phyloP scores from a whole-genome alignment of 2,113 vertebrate species.

The Chaetura pelagica region DNA sequence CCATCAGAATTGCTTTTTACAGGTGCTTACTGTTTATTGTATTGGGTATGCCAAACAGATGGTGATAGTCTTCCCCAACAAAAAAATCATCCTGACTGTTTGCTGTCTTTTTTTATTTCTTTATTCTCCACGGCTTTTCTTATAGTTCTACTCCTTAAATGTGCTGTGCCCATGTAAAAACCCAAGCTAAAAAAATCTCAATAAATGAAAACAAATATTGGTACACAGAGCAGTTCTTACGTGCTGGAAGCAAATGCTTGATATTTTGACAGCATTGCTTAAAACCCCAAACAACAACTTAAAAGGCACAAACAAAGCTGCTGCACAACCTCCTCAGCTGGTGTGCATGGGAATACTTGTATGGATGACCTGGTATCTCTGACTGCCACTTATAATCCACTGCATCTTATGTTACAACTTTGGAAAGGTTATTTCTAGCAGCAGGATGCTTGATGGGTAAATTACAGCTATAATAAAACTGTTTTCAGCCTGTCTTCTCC shows the following conservation, averaged over 20 bases:
- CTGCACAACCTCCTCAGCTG: not conserved
- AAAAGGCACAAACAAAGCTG: not conserved
- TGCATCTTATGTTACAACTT: not conserved
- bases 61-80: not conserved
- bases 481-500: not conserved
- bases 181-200: conserved; percentile 57
- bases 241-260: conserved; percentile 35
- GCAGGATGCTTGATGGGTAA: not conserved
- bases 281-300: not conserved
- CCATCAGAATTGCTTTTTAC: not conserved
- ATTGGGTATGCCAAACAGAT: not conserved
- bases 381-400: not conserved
- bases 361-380: not conserved
- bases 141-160: conserved; percentile 38
- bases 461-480: conserved; percentile 25
- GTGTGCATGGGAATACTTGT: not conserved
- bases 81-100: not conserved
- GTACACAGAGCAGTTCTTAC: conserved; percentile 58
- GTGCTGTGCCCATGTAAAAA: conserved; percentile 73
- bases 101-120: conserved; percentile 21
- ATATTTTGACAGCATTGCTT: not conserved
- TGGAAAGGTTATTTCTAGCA: conserved; percentile 7
- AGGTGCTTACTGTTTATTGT: conserved; percentile 9
- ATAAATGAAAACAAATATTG: conserved; percentile 58
- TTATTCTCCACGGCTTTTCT: conserved; percentile 11